Percentiles rank a stretch among this genome's conserved stretches.
These are phyloP conservation scores for Scylla paramamosain DNA, from an alignment of 1,140 invertebrate genomes.

Conservation along the genomic window DNA sequence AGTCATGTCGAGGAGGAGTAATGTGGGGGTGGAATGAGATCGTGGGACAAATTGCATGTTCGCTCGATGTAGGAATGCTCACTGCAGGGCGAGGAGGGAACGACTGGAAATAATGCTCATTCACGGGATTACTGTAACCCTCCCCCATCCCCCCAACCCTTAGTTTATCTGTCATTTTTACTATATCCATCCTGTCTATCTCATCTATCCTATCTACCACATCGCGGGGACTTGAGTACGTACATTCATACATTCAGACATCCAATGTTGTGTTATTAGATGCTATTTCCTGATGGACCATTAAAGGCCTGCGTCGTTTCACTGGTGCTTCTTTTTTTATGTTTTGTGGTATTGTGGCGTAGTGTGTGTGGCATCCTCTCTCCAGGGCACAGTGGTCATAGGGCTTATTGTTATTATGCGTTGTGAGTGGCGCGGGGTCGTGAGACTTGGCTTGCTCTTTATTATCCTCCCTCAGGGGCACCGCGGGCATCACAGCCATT, in stretches of 20 bases:
- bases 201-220: too few species aligned
- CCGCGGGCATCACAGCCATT: conserved; percentile 1
- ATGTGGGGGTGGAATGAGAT: conserved; percentile 2
- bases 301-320: neutral
- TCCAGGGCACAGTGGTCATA: too few species aligned
- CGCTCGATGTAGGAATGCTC: neutral
- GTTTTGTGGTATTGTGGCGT: neutral
- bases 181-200: neutral
- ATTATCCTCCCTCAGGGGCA: neutral
- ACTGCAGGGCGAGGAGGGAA: neutral
- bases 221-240: too few species aligned
- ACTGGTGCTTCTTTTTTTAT: neutral
- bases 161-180: neutral
- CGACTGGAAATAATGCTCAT: neutral
- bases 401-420: too few species aligned
- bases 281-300: neutral
- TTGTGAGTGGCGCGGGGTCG: neutral
- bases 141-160: too few species aligned
- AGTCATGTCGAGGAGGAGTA: neutral
- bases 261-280: neutral
- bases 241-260: neutral
- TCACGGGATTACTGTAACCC: too few species aligned
- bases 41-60: conserved; percentile 22
- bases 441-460: conserved; percentile 1
- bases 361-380: neutral